These are phyloP conservation scores for Tragulus kanchil DNA, from an alignment of 2,113 vertebrate genomes.

Conservation along the genomic window DNA sequence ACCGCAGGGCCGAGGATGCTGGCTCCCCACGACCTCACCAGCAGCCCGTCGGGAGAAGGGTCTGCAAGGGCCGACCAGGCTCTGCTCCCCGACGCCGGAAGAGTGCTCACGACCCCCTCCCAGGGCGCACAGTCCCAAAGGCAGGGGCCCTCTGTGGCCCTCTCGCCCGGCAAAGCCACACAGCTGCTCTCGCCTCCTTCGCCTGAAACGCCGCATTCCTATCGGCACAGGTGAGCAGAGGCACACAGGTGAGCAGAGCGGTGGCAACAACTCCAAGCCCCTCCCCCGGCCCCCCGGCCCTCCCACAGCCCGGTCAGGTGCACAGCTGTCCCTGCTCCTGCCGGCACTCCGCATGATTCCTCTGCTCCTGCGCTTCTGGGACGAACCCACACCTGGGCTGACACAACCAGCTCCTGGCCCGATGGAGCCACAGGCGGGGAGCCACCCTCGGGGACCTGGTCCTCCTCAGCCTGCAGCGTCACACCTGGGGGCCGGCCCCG, in stretches of 20 bases:
- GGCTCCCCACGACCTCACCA: neutral
- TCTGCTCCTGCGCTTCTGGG: too few species aligned
- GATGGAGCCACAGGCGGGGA: neutral
- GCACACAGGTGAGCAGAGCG: neutral
- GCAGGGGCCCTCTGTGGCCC: fast-evolving
- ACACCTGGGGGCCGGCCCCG: neutral
- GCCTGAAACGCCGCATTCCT: fast-evolving
- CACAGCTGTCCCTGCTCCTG: neutral
- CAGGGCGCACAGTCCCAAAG: neutral
- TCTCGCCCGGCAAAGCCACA: neutral
- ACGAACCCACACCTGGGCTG: neutral
- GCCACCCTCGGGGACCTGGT: too few species aligned
- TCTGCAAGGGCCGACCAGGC: neutral
- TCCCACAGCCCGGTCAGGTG: neutral
- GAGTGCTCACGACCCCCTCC: neutral
- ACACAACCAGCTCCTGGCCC: neutral
- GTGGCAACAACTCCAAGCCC: neutral
- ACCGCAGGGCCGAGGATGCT: neutral
- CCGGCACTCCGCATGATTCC: neutral
- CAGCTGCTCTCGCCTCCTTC: neutral
- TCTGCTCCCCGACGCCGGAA: neutral
- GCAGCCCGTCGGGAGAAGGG: neutral
- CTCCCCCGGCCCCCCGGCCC: too few species aligned
- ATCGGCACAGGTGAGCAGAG: neutral
- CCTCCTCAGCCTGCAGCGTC: too few species aligned